Evolutionary conservation across 2,888 invertebrate species (phyloP), one percentile per base, ranked within the genome.

Genomic region (Aleiodes testaceus): DNA sequence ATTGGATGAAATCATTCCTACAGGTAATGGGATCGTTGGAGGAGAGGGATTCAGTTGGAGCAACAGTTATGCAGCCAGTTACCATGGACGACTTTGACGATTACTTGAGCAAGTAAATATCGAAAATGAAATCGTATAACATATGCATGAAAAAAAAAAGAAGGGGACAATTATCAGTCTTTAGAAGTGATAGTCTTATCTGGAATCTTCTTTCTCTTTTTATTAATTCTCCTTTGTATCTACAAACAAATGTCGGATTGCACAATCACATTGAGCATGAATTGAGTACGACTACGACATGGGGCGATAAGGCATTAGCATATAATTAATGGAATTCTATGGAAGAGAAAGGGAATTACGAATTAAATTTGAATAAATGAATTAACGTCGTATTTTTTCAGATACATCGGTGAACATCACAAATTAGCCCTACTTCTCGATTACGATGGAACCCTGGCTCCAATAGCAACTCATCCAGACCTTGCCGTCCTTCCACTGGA

Each of bases 81-180:
- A 95, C 95, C 5, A 92, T 96, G 81, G 95, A 96, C 80, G 96
- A 96, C 87, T 96, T 96, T 84, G 95, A 96, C 83, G 95, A 95
- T 86, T 96, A 96, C 83, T 89, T 96, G 69, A 92, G 94, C 74
- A 95, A 95, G 94, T 95, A 89, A 90, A 92, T 89, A 78, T 72
- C 76, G 82, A 81, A 81, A 78, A 16, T 47, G 16, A 9, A 47
- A 5, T 47, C 16, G 11, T 11, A 16, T 18, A 59, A 59, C 14
- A 59, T 26, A 67, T 11, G 20, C 59, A 36, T 49, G 36, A 22
- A 14, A 42, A 61, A 30, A 61, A n/a, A 45, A 45, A 63, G 44
- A 44, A 61, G 26, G 26, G 26, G 26, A 26, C 16, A 47, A 7
- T 16, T 26, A 20, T 61, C 18, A 61, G 61, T 44, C 36, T 36